Evolutionary conservation across 2,888 invertebrate species (phyloP), one percentile per base, ranked within the genome.

Genomic region (Bellardia pandia): DNA sequence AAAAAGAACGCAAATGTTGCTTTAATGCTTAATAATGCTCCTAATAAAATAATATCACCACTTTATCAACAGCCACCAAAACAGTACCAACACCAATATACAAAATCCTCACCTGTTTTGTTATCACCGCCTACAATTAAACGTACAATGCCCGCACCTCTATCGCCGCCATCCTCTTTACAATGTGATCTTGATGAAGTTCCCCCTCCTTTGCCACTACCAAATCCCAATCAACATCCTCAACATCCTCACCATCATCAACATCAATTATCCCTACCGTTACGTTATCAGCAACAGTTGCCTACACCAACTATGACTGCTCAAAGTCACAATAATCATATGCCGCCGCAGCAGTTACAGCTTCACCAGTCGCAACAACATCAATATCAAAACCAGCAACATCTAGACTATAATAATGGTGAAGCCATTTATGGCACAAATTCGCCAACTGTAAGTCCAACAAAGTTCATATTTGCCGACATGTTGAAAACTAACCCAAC

Each of bases 401-500:
- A 86, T 6, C 45, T 77, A 58, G 88, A 89, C 45, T 88, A 88
- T 89, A 85, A 89, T 89, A 75, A 90, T 89, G 86, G 89, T 88
- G 88, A 89, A 88, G 53, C 89, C 89, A 58, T 90, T 83, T 88
- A 91, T 86, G 90, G 88, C 80, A 82, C 89, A 79, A 90, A 90
- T 75, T 90, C 91, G 80, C 90, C 92, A 71, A 89, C 90, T 89
- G 90, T 90, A 88, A 93, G 92, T 90, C 88, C 16, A 79, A 89
- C 11, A 53, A 42, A 37, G 16, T 53, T 66, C 89, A 37, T 23
- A 56, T 62, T n/a, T 33, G 75, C 40, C 71, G 33, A 58, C 33
- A 66, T 82, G 85, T 62, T 75, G 56, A 74, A 79, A 56, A 79
- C 79, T 89, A 86, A 87, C 88, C 80, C 72, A 72, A 89, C 91